phyloP scores from a whole-genome alignment of 2,797 vertebrate genomes.

The Silurus lanzhouensis region DNA sequence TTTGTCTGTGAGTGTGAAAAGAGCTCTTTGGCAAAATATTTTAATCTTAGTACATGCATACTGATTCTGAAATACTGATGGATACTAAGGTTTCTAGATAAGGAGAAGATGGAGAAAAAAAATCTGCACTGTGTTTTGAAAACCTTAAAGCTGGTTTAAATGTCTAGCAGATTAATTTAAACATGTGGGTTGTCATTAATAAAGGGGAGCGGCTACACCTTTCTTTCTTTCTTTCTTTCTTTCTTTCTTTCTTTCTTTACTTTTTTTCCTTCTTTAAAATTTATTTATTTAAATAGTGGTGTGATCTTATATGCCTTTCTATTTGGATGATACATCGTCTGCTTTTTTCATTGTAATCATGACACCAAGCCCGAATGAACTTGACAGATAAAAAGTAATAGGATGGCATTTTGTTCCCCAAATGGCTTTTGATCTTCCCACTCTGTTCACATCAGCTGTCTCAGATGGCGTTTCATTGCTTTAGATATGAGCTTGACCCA shows the following conservation, averaged over 20 bases:
- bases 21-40: neutral
- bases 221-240: no score
- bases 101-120: neutral
- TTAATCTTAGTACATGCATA: neutral
- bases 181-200: neutral
- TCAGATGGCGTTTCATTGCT: conserved; percentile 14
- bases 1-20: neutral
- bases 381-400: conserved; percentile 15
- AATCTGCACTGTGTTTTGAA: neutral
- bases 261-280: no score
- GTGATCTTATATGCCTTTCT: neutral
- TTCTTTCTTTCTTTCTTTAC: no score
- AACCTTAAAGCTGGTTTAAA: neutral
- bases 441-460: conserved; percentile 24
- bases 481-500: conserved; percentile 43
- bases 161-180: neutral
- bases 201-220: neutral
- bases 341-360: neutral
- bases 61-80: no score
- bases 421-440: conserved; percentile 11
- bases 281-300: neutral
- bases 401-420: neutral
- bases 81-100: neutral
- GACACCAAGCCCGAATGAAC: conserved; percentile 10
- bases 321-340: neutral